Evolutionary conservation across 1,140 invertebrate genomes (phyloP), one percentile per base, ranked within the genome.

Genomic region (Heliothis subflexa): DNA sequence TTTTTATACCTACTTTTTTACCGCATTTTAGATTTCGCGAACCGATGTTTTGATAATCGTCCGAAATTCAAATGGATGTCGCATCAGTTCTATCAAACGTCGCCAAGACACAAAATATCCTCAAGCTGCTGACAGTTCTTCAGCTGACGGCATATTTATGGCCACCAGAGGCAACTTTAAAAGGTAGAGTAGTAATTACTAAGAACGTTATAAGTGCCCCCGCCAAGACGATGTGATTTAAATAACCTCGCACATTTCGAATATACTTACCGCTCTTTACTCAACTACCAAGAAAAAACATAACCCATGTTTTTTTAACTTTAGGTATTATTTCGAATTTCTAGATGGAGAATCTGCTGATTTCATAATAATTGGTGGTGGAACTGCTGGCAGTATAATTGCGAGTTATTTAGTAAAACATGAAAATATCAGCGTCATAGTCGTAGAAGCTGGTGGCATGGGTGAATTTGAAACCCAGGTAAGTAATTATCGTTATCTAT

Each of bases 361-460:
- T 49, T 70, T 66, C 16, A 16, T 78, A 4, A 50, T 78, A 13
- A 40, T 78, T 0, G 76, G 76, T 2, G 76, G 64, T n/a, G 76
- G 76, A 5, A 70, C 76, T 11, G 76, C 76, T 14, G 76, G 76
- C 13, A 70, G 76, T 50, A 40, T 78, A 4, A 18, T 78, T 4
- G 76, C 76, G 2, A 70, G 66, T 49, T 70, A 64, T 25, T 54
- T 78, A 13, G 16, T 45, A 13, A 52, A 68, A 70, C 9, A 14
- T 2, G 59, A 33, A 33, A 33, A 70, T 25, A 21, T 25, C 4
- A 78, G 13, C 9, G 62, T 78, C 5, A 25, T 75, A 0, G 13
- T 75, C 7, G 52, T 75, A 28, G 72, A 75, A 62, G 72, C 72
- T 50, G 72, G 72, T n/a, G 57, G 25, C 7, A 14, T 52, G 16